Conservation (phyloP, 1,140 invertebrate genomes). For the Drosophila parvula region DNA sequence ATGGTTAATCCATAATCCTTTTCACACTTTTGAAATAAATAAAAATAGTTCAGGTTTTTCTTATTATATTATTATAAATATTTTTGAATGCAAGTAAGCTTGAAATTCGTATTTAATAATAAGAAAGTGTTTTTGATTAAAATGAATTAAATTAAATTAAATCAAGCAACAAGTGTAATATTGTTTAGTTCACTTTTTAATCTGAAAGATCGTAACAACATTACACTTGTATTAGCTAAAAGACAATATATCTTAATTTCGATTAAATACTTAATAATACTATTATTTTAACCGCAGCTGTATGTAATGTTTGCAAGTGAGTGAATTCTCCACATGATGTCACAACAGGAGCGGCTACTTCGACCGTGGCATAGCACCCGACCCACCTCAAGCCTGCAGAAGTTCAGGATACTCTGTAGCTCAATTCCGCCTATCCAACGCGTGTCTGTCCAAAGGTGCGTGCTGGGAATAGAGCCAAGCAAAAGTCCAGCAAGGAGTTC, state of each 20-base stretch:
- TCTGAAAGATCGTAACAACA: not conserved
- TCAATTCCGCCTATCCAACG: not conserved
- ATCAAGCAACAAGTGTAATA: no score
- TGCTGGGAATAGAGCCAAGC: slow-evolving; percentile 10
- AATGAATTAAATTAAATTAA: no score
- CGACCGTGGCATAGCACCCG: not conserved
- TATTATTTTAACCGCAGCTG: not conserved
- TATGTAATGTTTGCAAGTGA: not conserved
- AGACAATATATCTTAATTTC: not conserved
- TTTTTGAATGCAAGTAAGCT: no score
- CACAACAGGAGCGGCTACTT: slow-evolving; percentile 19
- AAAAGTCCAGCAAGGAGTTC: not conserved
- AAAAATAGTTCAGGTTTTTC: no score
- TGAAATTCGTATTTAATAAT: no score
- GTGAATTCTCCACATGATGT: slow-evolving; percentile 18
- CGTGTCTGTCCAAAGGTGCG: slow-evolving; percentile 8
- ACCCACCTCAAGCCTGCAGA: not conserved
- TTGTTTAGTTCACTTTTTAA: not conserved
- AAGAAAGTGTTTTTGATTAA: no score
- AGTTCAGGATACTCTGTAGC: slow-evolving; percentile 1
- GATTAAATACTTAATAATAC: not conserved
- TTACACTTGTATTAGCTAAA: not conserved
- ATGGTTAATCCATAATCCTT: no score
- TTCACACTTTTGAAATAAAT: no score
- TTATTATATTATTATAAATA: no score